Evolutionary conservation across 2,113 vertebrate genomes (phyloP).

Genomic region (Leucoraja erinaceus): DNA sequence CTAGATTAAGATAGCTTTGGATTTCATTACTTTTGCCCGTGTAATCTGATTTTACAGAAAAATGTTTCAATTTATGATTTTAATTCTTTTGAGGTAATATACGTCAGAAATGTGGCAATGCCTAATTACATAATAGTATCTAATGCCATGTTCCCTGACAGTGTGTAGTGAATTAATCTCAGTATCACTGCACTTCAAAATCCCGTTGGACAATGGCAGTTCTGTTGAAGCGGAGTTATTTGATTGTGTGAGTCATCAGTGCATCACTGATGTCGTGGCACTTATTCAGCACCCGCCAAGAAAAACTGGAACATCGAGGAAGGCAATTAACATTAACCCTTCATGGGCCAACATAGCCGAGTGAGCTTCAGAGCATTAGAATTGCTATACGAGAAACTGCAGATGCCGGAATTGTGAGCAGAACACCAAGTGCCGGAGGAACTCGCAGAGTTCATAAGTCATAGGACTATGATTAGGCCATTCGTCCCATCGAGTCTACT

Average conservation of each 20-base stretch:
- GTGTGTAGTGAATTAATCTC: background rate
- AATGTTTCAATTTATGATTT: background rate
- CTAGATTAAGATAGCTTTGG: background rate
- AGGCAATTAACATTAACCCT: constrained; percentile 10
- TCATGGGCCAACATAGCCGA: background rate
- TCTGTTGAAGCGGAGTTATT: constrained; percentile 13
- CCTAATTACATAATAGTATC: background rate
- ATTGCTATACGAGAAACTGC: background rate
- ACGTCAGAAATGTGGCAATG: background rate
- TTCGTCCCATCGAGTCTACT: too few relatives aligned
- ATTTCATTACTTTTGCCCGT: background rate
- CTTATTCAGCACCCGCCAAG: background rate
- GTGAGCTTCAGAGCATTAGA: background rate
- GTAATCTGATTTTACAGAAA: background rate
- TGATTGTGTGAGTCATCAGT: background rate
- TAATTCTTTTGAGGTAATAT: background rate
- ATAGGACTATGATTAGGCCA: too few relatives aligned
- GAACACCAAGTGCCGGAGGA: too few relatives aligned
- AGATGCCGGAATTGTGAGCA: too few relatives aligned
- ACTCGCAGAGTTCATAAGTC: too few relatives aligned
- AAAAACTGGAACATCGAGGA: background rate
- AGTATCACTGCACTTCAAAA: background rate
- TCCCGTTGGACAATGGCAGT: background rate
- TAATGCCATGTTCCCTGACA: background rate
- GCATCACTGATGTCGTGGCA: constrained; percentile 1